These are phyloP conservation scores for Scaptomyza tumidula DNA, from an alignment of 2,888 invertebrate species.

Conservation along the genomic window DNA sequence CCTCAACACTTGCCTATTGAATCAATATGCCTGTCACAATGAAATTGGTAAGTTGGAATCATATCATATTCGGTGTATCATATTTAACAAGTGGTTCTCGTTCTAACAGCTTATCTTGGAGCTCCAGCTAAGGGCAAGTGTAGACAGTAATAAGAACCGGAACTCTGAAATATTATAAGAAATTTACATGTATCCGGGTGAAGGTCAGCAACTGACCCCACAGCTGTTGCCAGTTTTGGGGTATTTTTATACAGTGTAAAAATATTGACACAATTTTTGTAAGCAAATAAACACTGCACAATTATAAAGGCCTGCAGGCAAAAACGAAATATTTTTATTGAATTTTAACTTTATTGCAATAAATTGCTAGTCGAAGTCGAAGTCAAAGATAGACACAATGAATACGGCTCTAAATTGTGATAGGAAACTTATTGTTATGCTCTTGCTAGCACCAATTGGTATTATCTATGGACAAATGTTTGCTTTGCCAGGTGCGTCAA, in stretches of 20 bases:
- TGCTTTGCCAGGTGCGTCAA: slow-evolving; percentile 37
- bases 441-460: slow-evolving; percentile 27
- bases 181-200: slow-evolving; percentile 1
- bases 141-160: not conserved
- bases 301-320: slow-evolving; percentile 12
- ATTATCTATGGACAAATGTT: slow-evolving; percentile 36
- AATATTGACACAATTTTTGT: slow-evolving; percentile 47
- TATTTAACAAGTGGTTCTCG: not conserved
- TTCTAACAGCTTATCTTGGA: slow-evolving; percentile 34
- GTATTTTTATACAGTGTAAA: slow-evolving; percentile 36
- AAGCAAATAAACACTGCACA: slow-evolving; percentile 36
- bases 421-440: slow-evolving; percentile 23
- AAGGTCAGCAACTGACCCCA: not conserved
- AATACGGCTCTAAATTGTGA: slow-evolving; percentile 4
- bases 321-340: slow-evolving; percentile 19
- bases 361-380: slow-evolving; percentile 7
- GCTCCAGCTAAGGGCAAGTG: slow-evolving; percentile 16
- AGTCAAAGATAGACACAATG: slow-evolving; percentile 40
- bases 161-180: slow-evolving; percentile 1
- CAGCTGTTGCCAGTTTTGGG: slow-evolving; percentile 18
- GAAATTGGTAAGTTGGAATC: slow-evolving; percentile 9
- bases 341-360: slow-evolving; percentile 39
- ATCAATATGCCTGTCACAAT: slow-evolving; percentile 25
- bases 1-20: slow-evolving; percentile 33
- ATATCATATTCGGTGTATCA: not conserved